phyloP scores from a whole-genome alignment of 92 coral and sea anemone species.

The Zoanthus solanderi region DNA sequence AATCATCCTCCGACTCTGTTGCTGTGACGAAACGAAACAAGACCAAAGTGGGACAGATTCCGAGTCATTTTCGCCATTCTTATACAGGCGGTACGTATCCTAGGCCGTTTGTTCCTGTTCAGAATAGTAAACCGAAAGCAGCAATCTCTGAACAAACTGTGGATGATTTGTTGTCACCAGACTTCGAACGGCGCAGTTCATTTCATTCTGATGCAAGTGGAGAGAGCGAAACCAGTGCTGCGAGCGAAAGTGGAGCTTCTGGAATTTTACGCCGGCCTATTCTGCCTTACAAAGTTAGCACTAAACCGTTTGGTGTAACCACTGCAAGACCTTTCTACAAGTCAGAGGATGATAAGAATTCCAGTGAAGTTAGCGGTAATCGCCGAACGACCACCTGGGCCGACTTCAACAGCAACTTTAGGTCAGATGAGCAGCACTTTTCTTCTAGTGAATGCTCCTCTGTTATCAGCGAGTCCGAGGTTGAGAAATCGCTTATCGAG shows the following conservation, averaged over 20 bases:
- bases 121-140: constrained; percentile 10
- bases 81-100: constrained; percentile 62
- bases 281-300: constrained; percentile 3
- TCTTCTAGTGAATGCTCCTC: constrained; percentile 22
- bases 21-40: constrained; percentile 25
- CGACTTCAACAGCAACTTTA: not conserved
- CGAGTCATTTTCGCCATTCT: constrained; percentile 70
- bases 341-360: constrained; percentile 6
- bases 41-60: constrained; percentile 29
- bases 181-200: constrained; percentile 37
- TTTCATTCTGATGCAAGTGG: constrained; percentile 35
- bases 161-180: not conserved
- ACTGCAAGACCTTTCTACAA: constrained; percentile 27
- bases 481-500: not conserved
- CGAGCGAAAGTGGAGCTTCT: not conserved
- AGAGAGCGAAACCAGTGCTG: constrained; percentile 19
- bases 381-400: constrained; percentile 25
- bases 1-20: not conserved
- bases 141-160: constrained; percentile 1
- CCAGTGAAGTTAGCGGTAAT: not conserved
- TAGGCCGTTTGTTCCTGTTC: constrained; percentile 53
- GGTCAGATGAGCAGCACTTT: not conserved
- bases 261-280: constrained; percentile 23
- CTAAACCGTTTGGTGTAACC: constrained; percentile 34
- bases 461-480: constrained; percentile 12